A percentile compares a stretch with the other conserved stretches of the same genome.
Evolutionary conservation across 2,113 vertebrate species (phyloP).

Genomic region (Promerops cafer): DNA sequence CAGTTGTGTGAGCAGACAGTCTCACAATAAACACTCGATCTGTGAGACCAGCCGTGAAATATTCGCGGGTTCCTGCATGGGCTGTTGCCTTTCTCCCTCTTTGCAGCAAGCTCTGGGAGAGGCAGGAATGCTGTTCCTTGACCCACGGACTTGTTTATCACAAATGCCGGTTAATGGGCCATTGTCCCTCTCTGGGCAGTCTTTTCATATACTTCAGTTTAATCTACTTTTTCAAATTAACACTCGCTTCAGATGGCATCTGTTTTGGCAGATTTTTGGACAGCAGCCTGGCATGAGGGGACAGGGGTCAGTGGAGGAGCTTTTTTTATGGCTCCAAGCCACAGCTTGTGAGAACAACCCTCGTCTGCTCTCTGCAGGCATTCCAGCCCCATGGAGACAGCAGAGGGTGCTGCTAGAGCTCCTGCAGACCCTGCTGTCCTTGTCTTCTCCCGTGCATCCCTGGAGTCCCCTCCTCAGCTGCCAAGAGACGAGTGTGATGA

Average conservation of each 20-base stretch:
- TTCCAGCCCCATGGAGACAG: not conserved
- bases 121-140: not conserved
- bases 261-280: not conserved
- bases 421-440: not conserved
- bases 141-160: not conserved
- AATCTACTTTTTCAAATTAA: not conserved
- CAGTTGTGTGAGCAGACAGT: not conserved
- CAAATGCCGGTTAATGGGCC: not conserved
- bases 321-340: not conserved
- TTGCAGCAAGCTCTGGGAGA: not conserved
- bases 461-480: not conserved
- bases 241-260: not conserved
- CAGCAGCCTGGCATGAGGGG: not conserved
- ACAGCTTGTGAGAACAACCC: not conserved
- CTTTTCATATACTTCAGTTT: not conserved
- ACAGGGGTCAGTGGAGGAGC: not conserved
- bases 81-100: not conserved
- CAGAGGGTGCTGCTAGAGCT: not conserved
- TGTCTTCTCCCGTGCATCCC: fast-evolving
- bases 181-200: not conserved
- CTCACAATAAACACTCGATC: not conserved
- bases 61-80: not conserved
- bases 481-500: not conserved
- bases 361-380: not conserved
- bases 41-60: not conserved